phyloP scores from a whole-genome alignment of 2,797 vertebrate species.

The Erpetoichthys calabaricus region DNA sequence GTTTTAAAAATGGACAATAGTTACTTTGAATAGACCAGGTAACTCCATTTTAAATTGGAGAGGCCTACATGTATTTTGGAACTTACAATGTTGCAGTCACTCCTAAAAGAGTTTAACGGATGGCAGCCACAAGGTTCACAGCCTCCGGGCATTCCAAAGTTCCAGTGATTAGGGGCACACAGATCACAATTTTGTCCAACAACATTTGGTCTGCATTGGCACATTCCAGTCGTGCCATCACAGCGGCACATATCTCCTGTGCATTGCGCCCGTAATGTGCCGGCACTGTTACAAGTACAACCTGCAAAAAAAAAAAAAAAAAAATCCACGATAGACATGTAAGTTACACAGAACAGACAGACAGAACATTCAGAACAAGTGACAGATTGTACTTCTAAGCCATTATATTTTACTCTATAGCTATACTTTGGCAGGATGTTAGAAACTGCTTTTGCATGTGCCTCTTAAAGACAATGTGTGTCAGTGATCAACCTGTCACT shows the following conservation, averaged over 20 bases:
- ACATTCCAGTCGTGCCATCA: slow-evolving; percentile 45
- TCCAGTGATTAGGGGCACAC: slow-evolving; percentile 65
- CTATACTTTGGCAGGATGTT: too few species aligned
- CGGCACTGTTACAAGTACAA: slow-evolving; percentile 55
- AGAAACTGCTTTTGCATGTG: too few species aligned
- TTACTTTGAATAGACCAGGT: not conserved
- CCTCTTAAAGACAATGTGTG: too few species aligned
- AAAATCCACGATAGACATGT: too few species aligned
- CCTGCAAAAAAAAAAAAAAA: slow-evolving; percentile 32
- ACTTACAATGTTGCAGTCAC: slow-evolving; percentile 60
- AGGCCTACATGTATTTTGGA: too few species aligned
- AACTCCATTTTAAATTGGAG: not conserved
- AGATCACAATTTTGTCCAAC: slow-evolving; percentile 56
- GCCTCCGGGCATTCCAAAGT: slow-evolving; percentile 47
- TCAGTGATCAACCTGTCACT: too few species aligned
- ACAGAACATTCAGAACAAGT: too few species aligned
- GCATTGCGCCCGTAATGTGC: slow-evolving; percentile 39
- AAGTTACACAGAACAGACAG: too few species aligned
- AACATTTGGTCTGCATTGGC: slow-evolving; percentile 54
- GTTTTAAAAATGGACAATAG: not conserved
- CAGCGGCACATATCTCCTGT: slow-evolving; percentile 43
- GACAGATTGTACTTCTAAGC: too few species aligned
- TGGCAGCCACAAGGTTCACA: slow-evolving; percentile 62
- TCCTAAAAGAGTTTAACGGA: slow-evolving; percentile 31
- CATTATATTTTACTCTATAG: too few species aligned